Evolutionary conservation across 2,113 vertebrate genomes (phyloP).

Genomic region (Nothoprocta pentlandii): DNA sequence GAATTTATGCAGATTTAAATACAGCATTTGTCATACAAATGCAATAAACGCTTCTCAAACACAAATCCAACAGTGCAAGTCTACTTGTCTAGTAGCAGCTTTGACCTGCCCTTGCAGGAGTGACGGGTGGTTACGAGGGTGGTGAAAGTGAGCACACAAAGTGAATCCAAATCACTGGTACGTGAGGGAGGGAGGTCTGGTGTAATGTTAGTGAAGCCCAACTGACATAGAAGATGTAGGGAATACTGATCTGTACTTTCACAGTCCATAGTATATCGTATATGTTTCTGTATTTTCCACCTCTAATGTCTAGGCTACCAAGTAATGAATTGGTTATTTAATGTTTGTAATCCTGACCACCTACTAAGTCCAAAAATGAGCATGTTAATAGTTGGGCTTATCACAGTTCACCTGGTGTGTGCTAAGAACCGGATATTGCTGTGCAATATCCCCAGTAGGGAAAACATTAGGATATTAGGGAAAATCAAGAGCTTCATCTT

Average conservation of each 20-base stretch:
- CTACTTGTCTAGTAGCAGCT: not conserved
- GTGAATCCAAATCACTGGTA: not conserved
- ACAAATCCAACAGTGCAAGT: not conserved
- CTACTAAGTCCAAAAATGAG: rapidly evolving
- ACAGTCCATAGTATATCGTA: not conserved
- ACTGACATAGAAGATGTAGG: not conserved
- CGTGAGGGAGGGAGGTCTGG: not conserved
- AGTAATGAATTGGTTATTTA: not conserved
- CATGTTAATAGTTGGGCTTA: not conserved
- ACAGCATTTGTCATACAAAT: no score
- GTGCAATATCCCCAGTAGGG: no score
- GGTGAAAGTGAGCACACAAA: not conserved
- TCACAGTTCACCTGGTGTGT: not conserved
- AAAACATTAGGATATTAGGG: not conserved
- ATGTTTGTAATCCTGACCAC: not conserved
- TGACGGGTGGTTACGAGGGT: not conserved
- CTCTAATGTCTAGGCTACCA: not conserved
- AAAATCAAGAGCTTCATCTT: rapidly evolving
- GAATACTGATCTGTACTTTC: not conserved
- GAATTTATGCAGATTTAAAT: not conserved
- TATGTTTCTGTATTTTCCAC: not conserved
- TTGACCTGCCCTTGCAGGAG: not conserved
- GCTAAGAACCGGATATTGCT: not conserved
- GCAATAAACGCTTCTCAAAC: no score
- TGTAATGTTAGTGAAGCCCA: not conserved